Evolutionary conservation across 2,113 vertebrate species (phyloP).

Genomic region (Labeo catla): DNA sequence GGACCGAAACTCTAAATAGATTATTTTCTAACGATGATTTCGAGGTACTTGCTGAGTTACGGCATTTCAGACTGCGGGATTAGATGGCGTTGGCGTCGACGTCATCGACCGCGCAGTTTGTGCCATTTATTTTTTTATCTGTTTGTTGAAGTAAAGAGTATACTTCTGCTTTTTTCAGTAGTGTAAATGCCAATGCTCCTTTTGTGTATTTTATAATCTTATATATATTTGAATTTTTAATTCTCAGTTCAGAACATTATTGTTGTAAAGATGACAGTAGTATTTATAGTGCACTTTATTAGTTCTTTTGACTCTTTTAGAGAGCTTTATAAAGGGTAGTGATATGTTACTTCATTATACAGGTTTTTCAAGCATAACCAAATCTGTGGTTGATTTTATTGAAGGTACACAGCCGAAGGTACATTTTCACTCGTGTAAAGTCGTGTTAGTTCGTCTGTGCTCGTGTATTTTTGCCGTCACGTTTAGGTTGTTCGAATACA

Average conservation of each 20-base stretch:
- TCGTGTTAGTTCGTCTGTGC: slow-evolving; percentile 61
- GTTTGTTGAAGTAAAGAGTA: slow-evolving; percentile 60
- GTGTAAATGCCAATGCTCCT: slow-evolving; percentile 66
- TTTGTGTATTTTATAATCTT: slow-evolving; percentile 68
- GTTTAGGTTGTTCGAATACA: slow-evolving; percentile 56
- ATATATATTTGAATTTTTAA: slow-evolving; percentile 66
- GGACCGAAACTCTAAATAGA: slow-evolving; percentile 36
- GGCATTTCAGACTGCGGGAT: slow-evolving; percentile 53
- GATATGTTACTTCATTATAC: slow-evolving; percentile 59
- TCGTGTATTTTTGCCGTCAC: slow-evolving; percentile 59
- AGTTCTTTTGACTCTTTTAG: slow-evolving; percentile 63
- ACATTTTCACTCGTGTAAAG: slow-evolving; percentile 50
- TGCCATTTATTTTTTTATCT: slow-evolving; percentile 66
- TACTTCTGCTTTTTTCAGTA: slow-evolving; percentile 64
- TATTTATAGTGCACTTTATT: slow-evolving; percentile 73
- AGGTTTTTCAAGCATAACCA: slow-evolving; percentile 57
- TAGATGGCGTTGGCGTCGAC: slow-evolving; percentile 23
- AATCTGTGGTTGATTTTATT: slow-evolving; percentile 54
- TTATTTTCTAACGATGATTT: slow-evolving; percentile 56
- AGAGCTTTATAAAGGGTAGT: slow-evolving; percentile 64
- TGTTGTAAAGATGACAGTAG: slow-evolving; percentile 68
- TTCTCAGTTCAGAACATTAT: slow-evolving; percentile 66
- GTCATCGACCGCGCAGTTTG: slow-evolving; percentile 52
- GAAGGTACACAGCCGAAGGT: slow-evolving; percentile 65
- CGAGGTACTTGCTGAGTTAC: slow-evolving; percentile 58